Base-by-base conservation (phyloP, 2,797 vertebrate genomes). In the Notamacropus eugenii region DNA sequence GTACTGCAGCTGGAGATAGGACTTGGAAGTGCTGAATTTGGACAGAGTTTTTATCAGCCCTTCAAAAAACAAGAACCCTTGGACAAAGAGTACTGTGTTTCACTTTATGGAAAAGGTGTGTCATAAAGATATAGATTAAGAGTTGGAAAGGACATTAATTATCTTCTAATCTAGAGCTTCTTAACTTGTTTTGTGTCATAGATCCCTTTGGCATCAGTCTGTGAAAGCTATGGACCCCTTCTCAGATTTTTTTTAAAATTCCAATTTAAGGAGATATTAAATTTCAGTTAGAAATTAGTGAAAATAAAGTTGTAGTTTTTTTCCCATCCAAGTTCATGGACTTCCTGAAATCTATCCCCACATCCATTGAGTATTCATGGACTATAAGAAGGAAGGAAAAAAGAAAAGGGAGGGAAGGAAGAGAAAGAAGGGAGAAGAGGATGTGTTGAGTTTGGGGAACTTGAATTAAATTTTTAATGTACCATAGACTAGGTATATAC, bases 381-480 rank as follows among this genome's bases (percentile, higher is more conserved):
- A 46, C 22, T 46, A 46, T 40, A 46, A 46, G 40, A 46, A 74
- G 16, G 22, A 46, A 82, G 22, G 11, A 46, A 46, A 24, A 27
- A 82, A 46, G 2, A 9, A 74, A 82, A n/a, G n/a, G 67, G n/a
- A 40, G 19, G 3, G 22, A 82, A 46, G 22, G n/a, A 46, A 82
- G 67, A 82, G 40, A 82, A 46, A 82, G 40, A 82, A 46, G 22
- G 40, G 3, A 74, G 74, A 46, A 82, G 22, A 46, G 4, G 5
- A 82, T 46, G 74, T 46, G 8, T n/a, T 14, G 90, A 92, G 90
- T 93, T 91, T 92, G 10, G 28, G 31, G 46, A 93, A 92, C 93
- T 57, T 29, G 62, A 92, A 58, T 97, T 8, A 27, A 93, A n/a
- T 34, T 58, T 54, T 56, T 93, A 62, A 94, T 82, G 40, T 46